Conservation (phyloP, 1,140 invertebrate genomes). For the Vanessa tameamea region DNA sequence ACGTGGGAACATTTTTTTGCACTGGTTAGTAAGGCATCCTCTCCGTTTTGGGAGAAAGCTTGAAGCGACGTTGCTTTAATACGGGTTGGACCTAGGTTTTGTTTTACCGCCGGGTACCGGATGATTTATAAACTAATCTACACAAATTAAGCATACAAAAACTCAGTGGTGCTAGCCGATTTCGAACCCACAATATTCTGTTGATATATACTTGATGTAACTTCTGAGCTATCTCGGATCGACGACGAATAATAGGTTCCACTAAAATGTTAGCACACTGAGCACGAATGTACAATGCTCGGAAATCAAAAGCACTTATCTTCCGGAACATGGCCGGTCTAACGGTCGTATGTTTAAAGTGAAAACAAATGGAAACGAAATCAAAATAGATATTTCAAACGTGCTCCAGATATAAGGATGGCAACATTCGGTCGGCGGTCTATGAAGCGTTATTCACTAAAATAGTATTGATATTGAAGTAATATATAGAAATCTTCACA, state of each 20-base stretch:
- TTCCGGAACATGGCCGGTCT: slow-evolving; percentile 29
- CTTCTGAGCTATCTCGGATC: background rate
- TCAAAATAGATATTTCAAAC: slow-evolving; percentile 15
- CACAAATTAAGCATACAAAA: too few species aligned
- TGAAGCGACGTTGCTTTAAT: too few species aligned
- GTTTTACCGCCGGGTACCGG: too few species aligned
- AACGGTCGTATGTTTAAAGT: slow-evolving; percentile 29
- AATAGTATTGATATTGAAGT: background rate
- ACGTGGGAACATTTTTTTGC: too few species aligned
- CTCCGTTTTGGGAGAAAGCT: too few species aligned
- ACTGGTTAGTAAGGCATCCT: too few species aligned
- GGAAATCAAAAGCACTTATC: slow-evolving; percentile 39
- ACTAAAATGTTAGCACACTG: slow-evolving; percentile 21
- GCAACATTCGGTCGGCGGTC: background rate
- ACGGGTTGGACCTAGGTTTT: too few species aligned
- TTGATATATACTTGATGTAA: too few species aligned
- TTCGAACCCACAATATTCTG: too few species aligned
- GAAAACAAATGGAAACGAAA: slow-evolving; percentile 29
- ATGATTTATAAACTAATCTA: too few species aligned
- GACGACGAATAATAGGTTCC: background rate
- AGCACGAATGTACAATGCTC: slow-evolving; percentile 29
- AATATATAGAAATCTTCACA: background rate
- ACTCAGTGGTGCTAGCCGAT: too few species aligned
- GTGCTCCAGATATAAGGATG: background rate
- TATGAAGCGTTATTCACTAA: background rate